Evolutionary conservation across 2,113 vertebrate species (phyloP).

Genomic region (Nettapus auritus): DNA sequence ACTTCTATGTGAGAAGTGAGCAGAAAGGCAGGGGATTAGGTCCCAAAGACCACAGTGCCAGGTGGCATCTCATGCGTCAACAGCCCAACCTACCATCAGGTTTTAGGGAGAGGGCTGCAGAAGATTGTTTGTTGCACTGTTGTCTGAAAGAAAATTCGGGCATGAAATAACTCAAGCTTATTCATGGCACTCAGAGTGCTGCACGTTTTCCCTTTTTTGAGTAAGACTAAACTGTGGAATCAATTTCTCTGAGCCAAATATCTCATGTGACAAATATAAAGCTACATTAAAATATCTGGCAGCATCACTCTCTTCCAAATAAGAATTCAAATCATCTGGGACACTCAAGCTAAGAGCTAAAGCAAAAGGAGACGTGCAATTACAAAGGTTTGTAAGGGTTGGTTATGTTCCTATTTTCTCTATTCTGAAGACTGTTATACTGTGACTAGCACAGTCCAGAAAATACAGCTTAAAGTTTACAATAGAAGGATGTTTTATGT

Average conservation of each 20-base stretch:
- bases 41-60: neutral
- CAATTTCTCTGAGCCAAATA: neutral
- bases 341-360: neutral
- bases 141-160: neutral
- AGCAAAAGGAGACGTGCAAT: neutral
- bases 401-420: neutral
- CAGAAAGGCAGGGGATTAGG: neutral
- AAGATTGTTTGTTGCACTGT: neutral
- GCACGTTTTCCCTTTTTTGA: neutral
- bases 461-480: neutral
- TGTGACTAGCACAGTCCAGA: neutral
- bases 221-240: neutral
- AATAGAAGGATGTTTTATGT: neutral
- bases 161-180: neutral
- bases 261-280: slow-evolving; percentile 19
- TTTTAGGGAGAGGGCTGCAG: neutral
- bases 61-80: neutral
- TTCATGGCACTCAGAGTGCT: neutral
- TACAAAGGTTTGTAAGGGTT: neutral
- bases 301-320: neutral
- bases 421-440: neutral
- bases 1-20: neutral
- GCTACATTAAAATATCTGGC: neutral
- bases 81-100: neutral
- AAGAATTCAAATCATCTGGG: slow-evolving; percentile 12